Base-by-base conservation (phyloP, 2,113 vertebrate species). In the Oplegnathus fasciatus region DNA sequence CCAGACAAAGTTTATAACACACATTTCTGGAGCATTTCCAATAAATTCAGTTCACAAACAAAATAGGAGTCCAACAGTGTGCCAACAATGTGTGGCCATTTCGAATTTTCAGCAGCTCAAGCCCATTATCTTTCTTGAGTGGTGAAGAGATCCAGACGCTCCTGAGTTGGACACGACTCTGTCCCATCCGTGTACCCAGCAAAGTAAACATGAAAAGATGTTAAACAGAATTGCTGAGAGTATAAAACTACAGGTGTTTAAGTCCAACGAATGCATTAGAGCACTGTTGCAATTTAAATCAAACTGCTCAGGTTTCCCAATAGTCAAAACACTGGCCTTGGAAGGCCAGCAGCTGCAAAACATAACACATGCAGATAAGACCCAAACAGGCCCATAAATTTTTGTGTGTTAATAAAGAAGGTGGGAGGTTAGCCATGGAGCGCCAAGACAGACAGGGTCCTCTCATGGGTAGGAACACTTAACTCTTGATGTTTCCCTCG, bases 251-350 rank as follows among this genome's bases (percentile, higher is more conserved):
- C 44, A 65, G 82, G 34, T 50, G n/a, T 64, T 73, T 57, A 75
- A 72, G 77, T 75, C 82, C 30, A 80, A 54, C 57, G 11, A 77
- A 88, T 85, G 84, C 82, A 84, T 86, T 74, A 87, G 62, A 85
- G 72, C 67, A 17, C 68, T 34, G 34, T 28, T 89, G 77, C 60
- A 77, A 74, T 79, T 87, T 52, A 67, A 86, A 93, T 93, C 78
- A 90, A 89, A 92, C 78, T 46, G 67, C 87, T 94, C 78, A 22
- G 71, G 74, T 91, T 94, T 92, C 72, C 81, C 60, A 78, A 88
- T 32, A 89, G 87, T 91, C 86, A 89, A 88, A 94, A 93, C 88
- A 92, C 66, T 85, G 84, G 84, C 84, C 69, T 83, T 88, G 83
- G 67, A 90, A 61, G 76, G 75, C 72, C 34, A 20, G 80, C 90